Evolutionary conservation across 1,140 invertebrate species (phyloP).

Genomic region (Pemphigus obesinymphae): DNA sequence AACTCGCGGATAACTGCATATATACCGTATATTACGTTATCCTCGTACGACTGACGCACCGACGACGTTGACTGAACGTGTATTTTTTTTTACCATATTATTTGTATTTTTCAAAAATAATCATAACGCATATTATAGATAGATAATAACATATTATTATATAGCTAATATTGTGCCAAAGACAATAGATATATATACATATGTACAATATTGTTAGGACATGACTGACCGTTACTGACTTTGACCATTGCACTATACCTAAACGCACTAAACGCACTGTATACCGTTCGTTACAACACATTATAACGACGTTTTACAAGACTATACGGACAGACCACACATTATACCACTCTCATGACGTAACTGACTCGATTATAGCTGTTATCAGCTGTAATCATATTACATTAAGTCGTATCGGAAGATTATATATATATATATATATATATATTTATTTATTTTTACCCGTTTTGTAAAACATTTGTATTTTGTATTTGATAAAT

Average conservation of each 20-base stretch:
- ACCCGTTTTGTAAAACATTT: conserved; percentile 11
- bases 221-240: conserved; percentile 19
- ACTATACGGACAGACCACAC: neutral
- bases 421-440: conserved; percentile 19
- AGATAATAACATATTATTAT: neutral
- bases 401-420: conserved; percentile 20
- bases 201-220: neutral
- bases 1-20: neutral
- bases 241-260: no score
- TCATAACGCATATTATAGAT: neutral
- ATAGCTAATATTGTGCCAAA: conserved; percentile 16
- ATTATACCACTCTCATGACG: neutral
- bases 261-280: neutral
- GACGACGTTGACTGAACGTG: conserved; percentile 25
- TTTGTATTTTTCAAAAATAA: conserved; percentile 10
- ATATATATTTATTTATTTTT: conserved; percentile 22
- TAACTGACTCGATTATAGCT: neutral
- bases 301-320: neutral
- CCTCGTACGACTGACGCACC: conserved; percentile 10
- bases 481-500: conserved; percentile 24
- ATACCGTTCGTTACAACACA: neutral
- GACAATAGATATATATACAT: no score
- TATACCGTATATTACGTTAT: neutral
- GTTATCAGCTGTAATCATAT: neutral
- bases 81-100: neutral